Evolutionary conservation across 1,140 invertebrate genomes (phyloP), one percentile per base, ranked within the genome.

Genomic region (Magallana angulata): DNA sequence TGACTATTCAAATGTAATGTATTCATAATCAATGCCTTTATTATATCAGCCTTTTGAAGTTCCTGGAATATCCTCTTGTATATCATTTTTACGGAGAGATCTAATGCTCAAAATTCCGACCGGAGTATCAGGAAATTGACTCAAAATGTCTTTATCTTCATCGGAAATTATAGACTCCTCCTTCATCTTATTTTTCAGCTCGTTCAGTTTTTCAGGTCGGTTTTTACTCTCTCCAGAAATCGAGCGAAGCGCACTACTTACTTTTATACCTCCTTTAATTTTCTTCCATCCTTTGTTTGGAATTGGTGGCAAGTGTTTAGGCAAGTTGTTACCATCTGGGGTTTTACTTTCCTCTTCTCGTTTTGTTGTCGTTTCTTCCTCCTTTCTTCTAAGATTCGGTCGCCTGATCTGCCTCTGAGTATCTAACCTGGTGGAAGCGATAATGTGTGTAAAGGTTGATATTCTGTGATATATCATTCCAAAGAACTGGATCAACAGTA

Each of bases 401-500:
- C 68, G 24, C 36, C 14, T 76, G 8, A 36, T 76, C 30, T 76
- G 68, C 36, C 5, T 30, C 2, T 76, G 68, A 8, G 24, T 76
- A 30, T 30, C 68, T 7, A 80, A 14, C 18, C 86, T 57, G 14
- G 89, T 92, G 12, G 82, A 88, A 1, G 92, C 87, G 14, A 90
- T 89, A 64, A 93, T 91, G 58, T 93, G 90, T 0, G 92, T 57
- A 48, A 93, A 85, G 1, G 94, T 95, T 24, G 92, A 92, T 76
- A 93, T 86, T 16, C 95, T 87, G 89, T 95, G 95, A 57, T 94
- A 91, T 16, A 95, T 64, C 95, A 95, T 95, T 5, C 92, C 94
- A 8, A 95, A 36, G 87, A 95, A 93, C 87, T 95, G 95, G 36
- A 95, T 92, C 24, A 95, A 84, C 57, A 95, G 85, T 59, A 95